Evolutionary conservation across 1,140 invertebrate genomes (phyloP).

Genomic region (Drosophila teissieri): DNA sequence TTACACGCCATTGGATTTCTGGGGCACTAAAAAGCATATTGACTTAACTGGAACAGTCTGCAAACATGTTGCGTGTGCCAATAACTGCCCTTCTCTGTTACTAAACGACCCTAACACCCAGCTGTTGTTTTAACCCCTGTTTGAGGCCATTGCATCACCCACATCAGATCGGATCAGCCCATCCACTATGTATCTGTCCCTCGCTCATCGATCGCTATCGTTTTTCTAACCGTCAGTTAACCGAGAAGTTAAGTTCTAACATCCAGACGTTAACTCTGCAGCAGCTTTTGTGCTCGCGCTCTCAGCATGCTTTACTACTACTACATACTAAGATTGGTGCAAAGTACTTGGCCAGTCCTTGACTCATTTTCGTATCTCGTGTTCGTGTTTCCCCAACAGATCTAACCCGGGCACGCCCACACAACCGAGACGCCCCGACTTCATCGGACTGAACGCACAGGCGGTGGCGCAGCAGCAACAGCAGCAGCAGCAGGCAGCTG

Average conservation of each 20-base stretch:
- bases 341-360: background rate
- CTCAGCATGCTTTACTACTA: slow-evolving; percentile 18
- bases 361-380: slow-evolving; percentile 38
- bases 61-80: background rate
- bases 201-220: slow-evolving; percentile 16
- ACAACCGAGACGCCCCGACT: slow-evolving; percentile 92
- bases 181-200: slow-evolving; percentile 4
- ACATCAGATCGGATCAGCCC: slow-evolving; percentile 3
- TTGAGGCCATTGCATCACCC: slow-evolving; percentile 10
- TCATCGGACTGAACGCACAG: slow-evolving; percentile 88
- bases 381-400: slow-evolving; percentile 85
- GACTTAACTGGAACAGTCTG: slow-evolving; percentile 2
- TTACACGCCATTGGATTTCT: background rate
- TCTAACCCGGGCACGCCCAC: slow-evolving; percentile 95
- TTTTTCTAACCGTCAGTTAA: slow-evolving; percentile 31
- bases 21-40: background rate
- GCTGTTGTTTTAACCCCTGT: slow-evolving; percentile 11
- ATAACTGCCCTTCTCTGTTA: slow-evolving; percentile 2
- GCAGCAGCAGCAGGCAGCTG: slow-evolving; percentile 83
- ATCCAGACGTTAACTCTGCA: slow-evolving; percentile 3
- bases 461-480: slow-evolving; percentile 53
- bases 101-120: slow-evolving; percentile 3
- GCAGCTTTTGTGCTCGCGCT: slow-evolving; percentile 19
- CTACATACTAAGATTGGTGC: background rate
- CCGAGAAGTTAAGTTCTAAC: slow-evolving; percentile 20